Conservation (phyloP, 2,797 vertebrate species). For the Eremophila alpestris region DNA sequence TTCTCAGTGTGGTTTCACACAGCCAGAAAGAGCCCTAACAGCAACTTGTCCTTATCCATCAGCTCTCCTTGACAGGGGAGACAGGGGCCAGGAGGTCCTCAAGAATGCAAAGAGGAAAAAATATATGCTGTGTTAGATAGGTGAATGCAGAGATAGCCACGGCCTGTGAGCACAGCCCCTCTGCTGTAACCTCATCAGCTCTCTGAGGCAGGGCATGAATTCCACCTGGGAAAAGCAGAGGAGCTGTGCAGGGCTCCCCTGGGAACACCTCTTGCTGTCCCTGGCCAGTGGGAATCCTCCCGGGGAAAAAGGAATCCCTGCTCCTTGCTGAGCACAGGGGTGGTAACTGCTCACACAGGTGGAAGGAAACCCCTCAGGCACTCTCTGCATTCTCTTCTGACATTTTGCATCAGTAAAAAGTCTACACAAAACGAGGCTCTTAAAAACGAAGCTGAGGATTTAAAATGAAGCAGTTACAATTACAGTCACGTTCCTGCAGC, state of each 20-base stretch:
- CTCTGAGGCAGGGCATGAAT: neutral
- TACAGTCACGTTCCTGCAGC: neutral
- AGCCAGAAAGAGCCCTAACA: neutral
- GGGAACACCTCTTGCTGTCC: accelerated
- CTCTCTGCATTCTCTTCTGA: neutral
- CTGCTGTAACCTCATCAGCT: neutral
- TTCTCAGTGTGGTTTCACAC: neutral
- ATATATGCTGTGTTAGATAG: neutral
- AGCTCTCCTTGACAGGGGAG: neutral
- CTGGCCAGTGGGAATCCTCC: neutral
- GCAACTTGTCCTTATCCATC: neutral
- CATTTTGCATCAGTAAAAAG: neutral
- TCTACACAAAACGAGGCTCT: neutral
- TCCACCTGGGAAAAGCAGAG: neutral
- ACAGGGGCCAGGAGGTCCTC: neutral
- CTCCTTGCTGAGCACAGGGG: neutral
- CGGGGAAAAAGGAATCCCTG: neutral
- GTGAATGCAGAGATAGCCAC: neutral
- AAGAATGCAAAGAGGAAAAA: accelerated
- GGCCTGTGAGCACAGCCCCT: neutral
- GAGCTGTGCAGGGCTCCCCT: accelerated
- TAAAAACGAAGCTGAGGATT: neutral
- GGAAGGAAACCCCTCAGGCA: neutral
- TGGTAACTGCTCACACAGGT: neutral
- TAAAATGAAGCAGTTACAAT: neutral